phyloP scores from a whole-genome alignment of 2,888 invertebrate genomes.

The Lepas anatifera region DNA sequence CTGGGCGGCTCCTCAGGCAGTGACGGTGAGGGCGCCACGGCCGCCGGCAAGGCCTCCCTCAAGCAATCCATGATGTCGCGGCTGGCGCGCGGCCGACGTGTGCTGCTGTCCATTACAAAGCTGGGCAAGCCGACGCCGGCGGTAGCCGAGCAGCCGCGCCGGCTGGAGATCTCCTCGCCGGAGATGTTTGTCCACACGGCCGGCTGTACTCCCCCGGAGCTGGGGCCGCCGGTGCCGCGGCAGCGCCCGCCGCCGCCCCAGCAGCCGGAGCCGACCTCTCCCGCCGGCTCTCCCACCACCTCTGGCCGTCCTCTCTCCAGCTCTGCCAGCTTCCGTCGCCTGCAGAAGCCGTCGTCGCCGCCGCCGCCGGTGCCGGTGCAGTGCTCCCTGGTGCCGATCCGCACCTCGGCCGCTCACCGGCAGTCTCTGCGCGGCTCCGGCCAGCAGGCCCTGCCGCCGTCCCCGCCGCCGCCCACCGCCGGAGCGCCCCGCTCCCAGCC shows the following conservation, averaged over 20 bases:
- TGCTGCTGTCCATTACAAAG: not conserved
- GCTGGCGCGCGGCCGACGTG: slow-evolving; percentile 5
- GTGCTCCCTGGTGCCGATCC: slow-evolving; percentile 1
- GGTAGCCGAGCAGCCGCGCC: not conserved
- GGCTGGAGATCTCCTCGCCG: not conserved
- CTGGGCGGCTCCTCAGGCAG: slow-evolving; percentile 3
- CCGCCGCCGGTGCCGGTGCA: slow-evolving; percentile 10
- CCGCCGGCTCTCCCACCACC: not conserved
- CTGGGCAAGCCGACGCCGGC: not conserved
- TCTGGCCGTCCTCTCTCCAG: not conserved
- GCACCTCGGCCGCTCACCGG: not conserved
- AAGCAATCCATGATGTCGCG: slow-evolving; percentile 3
- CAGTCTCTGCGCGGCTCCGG: slow-evolving; percentile 32
- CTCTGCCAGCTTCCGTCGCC: not conserved
- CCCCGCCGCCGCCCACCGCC: slow-evolving; percentile 43
- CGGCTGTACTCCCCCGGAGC: not conserved
- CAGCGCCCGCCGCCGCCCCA: not conserved
- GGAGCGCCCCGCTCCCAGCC: not conserved
- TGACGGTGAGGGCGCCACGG: not conserved
- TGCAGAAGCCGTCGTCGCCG: not conserved
- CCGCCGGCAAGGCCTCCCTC: not conserved
- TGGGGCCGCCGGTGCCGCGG: not conserved
- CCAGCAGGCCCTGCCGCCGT: slow-evolving; percentile 43
- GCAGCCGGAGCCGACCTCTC: not conserved
- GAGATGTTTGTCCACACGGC: not conserved